A percentile compares a stretch with the other conserved stretches of the same genome.
Evolutionary conservation across 2,888 invertebrate species (phyloP).

Genomic region (Noctuana brunneofusca): DNA sequence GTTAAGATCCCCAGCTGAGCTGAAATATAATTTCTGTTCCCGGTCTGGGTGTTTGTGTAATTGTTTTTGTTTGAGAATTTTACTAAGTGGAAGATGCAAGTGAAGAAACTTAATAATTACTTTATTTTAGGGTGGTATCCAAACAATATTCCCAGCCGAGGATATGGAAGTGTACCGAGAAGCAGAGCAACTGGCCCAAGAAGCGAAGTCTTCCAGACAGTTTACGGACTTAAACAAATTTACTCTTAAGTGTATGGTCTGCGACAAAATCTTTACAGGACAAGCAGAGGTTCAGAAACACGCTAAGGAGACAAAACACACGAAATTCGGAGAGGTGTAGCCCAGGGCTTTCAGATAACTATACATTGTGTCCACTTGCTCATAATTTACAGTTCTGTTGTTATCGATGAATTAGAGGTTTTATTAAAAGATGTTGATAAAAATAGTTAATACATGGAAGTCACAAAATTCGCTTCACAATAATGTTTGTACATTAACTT

Average conservation of each 20-base stretch:
- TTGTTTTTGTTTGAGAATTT: too few relatives aligned
- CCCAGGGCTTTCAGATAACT: conserved; percentile 35
- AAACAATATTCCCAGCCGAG: conserved; percentile 91
- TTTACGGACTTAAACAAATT: conserved; percentile 96
- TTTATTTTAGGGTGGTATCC: conserved; percentile 85
- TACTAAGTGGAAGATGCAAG: too few relatives aligned
- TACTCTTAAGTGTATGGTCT: conserved; percentile 91
- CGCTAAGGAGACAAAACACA: conserved; percentile 92
- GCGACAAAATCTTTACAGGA: conserved; percentile 89
- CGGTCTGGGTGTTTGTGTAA: too few relatives aligned
- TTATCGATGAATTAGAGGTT: background rate
- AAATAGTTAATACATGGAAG: background rate
- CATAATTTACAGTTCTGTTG: conserved; percentile 5
- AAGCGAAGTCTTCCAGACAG: conserved; percentile 94
- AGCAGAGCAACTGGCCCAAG: conserved; percentile 92
- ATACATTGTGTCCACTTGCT: conserved; percentile 28
- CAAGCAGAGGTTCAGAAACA: conserved; percentile 92
- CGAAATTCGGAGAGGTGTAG: conserved; percentile 90
- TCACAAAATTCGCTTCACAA: conserved; percentile 1
- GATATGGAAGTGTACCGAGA: conserved; percentile 88
- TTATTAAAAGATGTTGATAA: background rate
- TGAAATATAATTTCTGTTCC: too few relatives aligned
- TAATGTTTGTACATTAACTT: background rate
- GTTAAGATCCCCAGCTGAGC: too few relatives aligned
- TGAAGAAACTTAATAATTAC: too few relatives aligned